A percentile compares a stretch with the other conserved stretches of the same genome.
Conservation (phyloP, 2,797 vertebrate species). For the Gallinago nigripennis region DNA sequence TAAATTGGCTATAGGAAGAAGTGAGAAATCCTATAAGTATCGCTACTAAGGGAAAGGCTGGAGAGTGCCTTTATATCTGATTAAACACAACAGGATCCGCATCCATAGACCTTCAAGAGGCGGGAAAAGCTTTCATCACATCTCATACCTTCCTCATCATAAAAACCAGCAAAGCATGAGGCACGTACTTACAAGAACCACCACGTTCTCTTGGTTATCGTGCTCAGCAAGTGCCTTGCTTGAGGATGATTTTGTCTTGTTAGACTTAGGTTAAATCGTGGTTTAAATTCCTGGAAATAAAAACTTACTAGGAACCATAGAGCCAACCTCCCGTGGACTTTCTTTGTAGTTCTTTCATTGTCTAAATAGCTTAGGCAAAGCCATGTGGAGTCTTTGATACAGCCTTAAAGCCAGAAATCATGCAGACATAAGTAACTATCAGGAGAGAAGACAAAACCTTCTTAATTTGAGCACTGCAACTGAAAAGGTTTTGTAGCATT, state of each 20-base stretch:
- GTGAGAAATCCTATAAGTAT: not conserved
- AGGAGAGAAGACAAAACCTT: not conserved
- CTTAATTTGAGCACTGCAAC: not conserved
- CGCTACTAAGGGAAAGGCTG: not conserved
- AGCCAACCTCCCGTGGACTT: not conserved
- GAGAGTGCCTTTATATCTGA: not conserved
- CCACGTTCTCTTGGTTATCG: not conserved
- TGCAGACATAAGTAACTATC: not conserved
- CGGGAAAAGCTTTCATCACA: not conserved
- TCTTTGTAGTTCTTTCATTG: not conserved
- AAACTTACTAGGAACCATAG: not conserved
- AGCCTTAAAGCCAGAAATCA: not conserved
- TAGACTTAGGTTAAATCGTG: not conserved
- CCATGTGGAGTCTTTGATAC: not conserved
- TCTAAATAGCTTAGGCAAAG: not conserved
- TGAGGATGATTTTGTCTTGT: not conserved
- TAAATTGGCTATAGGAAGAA: not conserved
- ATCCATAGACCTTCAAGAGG: not conserved
- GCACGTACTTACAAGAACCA: not conserved
- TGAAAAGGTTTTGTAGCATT: not conserved
- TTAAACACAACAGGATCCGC: not conserved
- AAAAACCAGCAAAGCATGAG: not conserved
- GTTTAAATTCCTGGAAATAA: not conserved
- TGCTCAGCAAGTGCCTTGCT: not conserved
- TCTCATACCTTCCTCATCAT: not conserved